A percentile compares a stretch with the other conserved stretches of the same genome.
Conservation (phyloP, 2,113 vertebrate species). For the Leucopternis melanops region DNA sequence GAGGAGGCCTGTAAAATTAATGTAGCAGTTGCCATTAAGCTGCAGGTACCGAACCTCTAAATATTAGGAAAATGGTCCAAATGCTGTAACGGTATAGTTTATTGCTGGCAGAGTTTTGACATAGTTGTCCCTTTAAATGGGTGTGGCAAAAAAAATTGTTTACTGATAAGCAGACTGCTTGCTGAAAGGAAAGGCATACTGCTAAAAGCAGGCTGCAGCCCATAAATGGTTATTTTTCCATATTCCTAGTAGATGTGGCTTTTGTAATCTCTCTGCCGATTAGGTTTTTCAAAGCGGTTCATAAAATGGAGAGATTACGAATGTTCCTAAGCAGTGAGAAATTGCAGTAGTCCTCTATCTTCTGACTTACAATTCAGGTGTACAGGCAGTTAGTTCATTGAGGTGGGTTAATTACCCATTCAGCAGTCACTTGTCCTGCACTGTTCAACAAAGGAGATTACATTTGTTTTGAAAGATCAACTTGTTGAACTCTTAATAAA, state of each 20-base stretch:
- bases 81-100: background rate
- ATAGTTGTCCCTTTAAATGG: conserved; percentile 19
- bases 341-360: background rate
- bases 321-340: background rate
- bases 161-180: conserved; percentile 39
- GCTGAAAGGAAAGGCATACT: background rate
- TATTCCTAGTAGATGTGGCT: background rate
- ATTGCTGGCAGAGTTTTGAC: background rate
- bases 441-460: background rate
- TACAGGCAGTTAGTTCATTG: background rate
- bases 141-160: conserved; percentile 17
- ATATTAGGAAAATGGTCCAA: background rate
- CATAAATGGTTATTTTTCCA: background rate
- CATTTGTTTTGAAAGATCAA: background rate
- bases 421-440: background rate
- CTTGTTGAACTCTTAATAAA: background rate
- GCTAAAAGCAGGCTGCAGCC: background rate
- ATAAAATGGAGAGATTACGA: background rate
- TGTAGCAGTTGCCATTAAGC: background rate
- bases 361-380: background rate
- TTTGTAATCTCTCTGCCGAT: background rate
- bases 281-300: background rate
- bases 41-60: background rate
- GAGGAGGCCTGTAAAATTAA: background rate
- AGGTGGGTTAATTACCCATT: background rate